phyloP scores from a whole-genome alignment of 2,797 vertebrate species.

The Hydrophis major region DNA sequence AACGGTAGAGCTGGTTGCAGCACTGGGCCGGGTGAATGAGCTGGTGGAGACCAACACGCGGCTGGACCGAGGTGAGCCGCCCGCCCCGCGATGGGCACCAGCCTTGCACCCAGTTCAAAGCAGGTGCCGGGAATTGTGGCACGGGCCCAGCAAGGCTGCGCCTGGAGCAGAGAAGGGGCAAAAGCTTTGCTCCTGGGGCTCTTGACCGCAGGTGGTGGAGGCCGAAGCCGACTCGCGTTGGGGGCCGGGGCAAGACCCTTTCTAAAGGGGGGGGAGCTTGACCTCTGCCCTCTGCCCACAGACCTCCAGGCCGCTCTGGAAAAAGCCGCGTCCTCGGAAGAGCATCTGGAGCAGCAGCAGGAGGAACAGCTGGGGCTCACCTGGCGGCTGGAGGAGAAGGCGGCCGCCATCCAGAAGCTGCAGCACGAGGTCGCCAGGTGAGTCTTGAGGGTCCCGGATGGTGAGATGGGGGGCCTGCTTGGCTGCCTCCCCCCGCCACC shows the following conservation, averaged over 20 bases:
- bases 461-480: background rate
- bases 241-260: background rate
- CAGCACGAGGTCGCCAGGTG: constrained; percentile 59
- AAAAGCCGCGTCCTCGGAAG: constrained; percentile 39
- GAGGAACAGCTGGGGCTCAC: constrained; percentile 48
- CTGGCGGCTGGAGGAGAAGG: constrained; percentile 39
- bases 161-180: background rate
- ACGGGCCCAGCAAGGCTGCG: background rate
- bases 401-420: constrained; percentile 27
- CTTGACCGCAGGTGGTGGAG: background rate
- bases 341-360: constrained; percentile 51
- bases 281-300: constrained; percentile 6
- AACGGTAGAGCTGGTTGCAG: constrained; percentile 35
- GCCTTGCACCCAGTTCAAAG: background rate
- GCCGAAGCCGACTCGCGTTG: background rate
- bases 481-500: background rate
- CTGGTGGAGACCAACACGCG: constrained; percentile 56
- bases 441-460: constrained; percentile 10
- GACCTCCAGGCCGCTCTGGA: constrained; percentile 54
- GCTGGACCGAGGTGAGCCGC: constrained; percentile 59
- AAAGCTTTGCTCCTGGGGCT: background rate
- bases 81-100: rapidly evolving
- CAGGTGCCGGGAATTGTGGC: background rate
- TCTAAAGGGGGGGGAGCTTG: background rate
- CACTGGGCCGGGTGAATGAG: constrained; percentile 49